These are phyloP conservation scores for Oeneis ivallda DNA, from an alignment of 2,888 invertebrate genomes.

Conservation along the genomic window DNA sequence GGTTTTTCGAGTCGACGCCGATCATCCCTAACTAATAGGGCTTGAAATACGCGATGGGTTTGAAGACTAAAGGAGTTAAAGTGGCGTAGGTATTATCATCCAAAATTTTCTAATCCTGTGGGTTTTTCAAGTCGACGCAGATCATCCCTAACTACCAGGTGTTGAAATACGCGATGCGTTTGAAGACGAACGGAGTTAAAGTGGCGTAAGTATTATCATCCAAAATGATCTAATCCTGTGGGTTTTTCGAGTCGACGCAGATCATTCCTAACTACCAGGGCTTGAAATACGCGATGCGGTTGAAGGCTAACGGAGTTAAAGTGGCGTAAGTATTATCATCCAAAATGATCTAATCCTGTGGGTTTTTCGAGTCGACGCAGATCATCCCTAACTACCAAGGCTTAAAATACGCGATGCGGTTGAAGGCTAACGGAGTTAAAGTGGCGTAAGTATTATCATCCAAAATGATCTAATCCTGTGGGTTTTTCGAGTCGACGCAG, in stretches of 20 bases:
- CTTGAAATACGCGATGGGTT: constrained; percentile 84
- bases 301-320: constrained; percentile 66
- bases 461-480: background rate
- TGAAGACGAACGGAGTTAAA: constrained; percentile 66
- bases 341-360: background rate
- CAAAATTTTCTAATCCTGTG: constrained; percentile 85
- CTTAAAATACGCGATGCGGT: constrained; percentile 84
- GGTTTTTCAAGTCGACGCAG: too few species aligned
- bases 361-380: constrained; percentile 81
- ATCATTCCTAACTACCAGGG: constrained; percentile 91
- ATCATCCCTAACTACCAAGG: constrained; percentile 90
- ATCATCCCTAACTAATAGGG: constrained; percentile 88
- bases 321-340: background rate
- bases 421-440: constrained; percentile 75
- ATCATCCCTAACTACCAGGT: constrained; percentile 90
- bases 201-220: background rate
- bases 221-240: constrained; percentile 82
- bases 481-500: constrained; percentile 81
- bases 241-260: constrained; percentile 81
- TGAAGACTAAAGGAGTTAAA: constrained; percentile 66
- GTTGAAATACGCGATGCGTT: constrained; percentile 84
- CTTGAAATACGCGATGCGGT: constrained; percentile 84
- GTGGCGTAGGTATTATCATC: background rate
- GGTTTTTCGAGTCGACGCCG: too few species aligned
- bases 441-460: background rate